Conservation (phyloP, 2,113 vertebrate species). For the Oceanites oceanicus region DNA sequence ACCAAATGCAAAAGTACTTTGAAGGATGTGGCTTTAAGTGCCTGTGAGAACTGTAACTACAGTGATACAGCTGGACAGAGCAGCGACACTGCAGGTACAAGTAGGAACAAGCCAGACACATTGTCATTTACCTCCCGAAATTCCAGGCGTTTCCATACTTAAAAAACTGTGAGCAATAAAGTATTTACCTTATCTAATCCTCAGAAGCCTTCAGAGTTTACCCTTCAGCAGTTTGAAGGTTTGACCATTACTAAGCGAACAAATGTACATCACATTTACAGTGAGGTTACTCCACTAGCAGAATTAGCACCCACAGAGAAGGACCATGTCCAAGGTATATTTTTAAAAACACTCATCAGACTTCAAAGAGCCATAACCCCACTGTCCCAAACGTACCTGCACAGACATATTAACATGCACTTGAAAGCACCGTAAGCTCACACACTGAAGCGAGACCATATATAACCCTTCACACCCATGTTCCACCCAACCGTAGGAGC, state of each 20-base stretch:
- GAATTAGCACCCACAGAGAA: neutral
- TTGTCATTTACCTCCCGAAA: neutral
- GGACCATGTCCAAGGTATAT: neutral
- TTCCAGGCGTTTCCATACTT: neutral
- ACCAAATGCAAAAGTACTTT: neutral
- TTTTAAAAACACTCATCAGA: neutral
- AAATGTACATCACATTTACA: neutral
- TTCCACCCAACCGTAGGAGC: constrained; percentile 79
- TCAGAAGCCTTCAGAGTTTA: neutral
- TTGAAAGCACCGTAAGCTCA: neutral
- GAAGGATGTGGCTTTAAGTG: neutral
- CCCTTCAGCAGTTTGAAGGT: neutral
- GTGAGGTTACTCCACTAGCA: neutral
- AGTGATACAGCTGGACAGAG: neutral
- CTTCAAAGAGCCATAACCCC: neutral
- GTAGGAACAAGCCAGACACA: neutral
- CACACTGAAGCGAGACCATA: neutral
- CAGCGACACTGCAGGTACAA: neutral
- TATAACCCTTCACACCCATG: constrained; percentile 47
- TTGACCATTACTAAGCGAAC: neutral
- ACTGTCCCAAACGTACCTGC: neutral
- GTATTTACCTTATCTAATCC: neutral
- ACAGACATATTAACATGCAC: neutral
- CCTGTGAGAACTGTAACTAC: neutral
- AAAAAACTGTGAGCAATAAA: neutral